Percentiles rank a stretch among this genome's conserved stretches.
Evolutionary conservation across 2,888 invertebrate genomes (phyloP).

Genomic region (Cheilosia variabilis): DNA sequence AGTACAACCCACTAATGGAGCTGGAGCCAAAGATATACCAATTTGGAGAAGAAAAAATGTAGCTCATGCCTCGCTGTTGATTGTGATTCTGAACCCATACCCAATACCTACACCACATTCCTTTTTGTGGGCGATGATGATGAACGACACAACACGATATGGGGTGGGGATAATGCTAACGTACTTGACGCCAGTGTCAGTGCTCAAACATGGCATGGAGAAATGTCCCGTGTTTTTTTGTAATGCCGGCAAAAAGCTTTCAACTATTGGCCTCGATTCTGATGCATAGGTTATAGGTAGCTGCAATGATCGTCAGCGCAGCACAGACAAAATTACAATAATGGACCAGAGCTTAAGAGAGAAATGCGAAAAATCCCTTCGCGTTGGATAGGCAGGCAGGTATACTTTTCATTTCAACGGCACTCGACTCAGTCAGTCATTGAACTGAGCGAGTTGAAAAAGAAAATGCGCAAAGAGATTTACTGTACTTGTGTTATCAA

Average conservation of each 20-base stretch:
- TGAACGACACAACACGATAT: background rate
- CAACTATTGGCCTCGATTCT: slow-evolving; percentile 38
- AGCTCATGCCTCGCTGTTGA: background rate
- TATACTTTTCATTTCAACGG: slow-evolving; percentile 8
- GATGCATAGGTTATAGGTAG: background rate
- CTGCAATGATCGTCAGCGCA: slow-evolving; percentile 1
- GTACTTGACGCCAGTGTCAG: slow-evolving; percentile 15
- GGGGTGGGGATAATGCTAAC: background rate
- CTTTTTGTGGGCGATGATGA: background rate
- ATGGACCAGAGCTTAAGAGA: slow-evolving; percentile 31
- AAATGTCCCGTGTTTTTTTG: slow-evolving; percentile 35
- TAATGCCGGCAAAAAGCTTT: slow-evolving; percentile 8
- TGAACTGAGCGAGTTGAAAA: slow-evolving; percentile 72
- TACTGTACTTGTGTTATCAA: slow-evolving; percentile 68
- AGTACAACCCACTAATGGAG: background rate
- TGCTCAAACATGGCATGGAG: slow-evolving; percentile 33
- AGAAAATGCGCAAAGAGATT: slow-evolving; percentile 74
- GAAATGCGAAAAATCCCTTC: slow-evolving; percentile 33
- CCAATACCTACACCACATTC: background rate
- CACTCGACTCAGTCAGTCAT: slow-evolving; percentile 66
- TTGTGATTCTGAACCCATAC: background rate
- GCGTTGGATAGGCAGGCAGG: too few species aligned
- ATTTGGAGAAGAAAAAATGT: slow-evolving; percentile 6
- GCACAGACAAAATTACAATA: slow-evolving; percentile 5
- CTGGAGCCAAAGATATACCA: background rate